phyloP scores from a whole-genome alignment of 2,113 vertebrate genomes.

The Sylvia atricapilla region DNA sequence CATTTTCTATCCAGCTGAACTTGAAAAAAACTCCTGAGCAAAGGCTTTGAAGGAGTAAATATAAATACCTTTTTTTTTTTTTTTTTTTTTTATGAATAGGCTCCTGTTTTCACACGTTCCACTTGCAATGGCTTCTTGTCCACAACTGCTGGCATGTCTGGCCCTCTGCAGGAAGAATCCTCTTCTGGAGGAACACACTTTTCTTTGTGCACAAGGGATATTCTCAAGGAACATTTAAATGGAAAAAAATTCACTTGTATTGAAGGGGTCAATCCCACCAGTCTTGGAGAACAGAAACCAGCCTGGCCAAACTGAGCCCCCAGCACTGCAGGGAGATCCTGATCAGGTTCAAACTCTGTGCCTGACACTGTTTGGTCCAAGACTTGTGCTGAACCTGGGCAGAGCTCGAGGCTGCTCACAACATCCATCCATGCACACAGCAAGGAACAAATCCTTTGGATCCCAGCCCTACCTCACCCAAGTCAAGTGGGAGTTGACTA shows the following conservation, averaged over 20 bases:
- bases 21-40: constrained; percentile 43
- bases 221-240: background rate
- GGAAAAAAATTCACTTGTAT: background rate
- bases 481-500: background rate
- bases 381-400: background rate
- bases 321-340: background rate
- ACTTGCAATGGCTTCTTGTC: constrained; percentile 43
- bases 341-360: background rate
- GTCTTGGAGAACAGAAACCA: background rate
- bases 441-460: background rate
- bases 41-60: constrained; percentile 46
- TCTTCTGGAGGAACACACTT: background rate
- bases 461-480: background rate
- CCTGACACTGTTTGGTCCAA: background rate
- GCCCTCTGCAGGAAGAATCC: background rate
- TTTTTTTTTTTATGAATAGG: constrained; percentile 54
- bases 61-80: constrained; percentile 47
- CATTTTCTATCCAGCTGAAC: constrained; percentile 45
- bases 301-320: background rate
- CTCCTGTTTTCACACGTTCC: constrained; percentile 47
- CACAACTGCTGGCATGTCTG: background rate
- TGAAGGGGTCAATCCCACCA: background rate
- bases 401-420: background rate
- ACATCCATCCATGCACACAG: background rate
- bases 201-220: background rate